These are phyloP conservation scores for Melanophora roralis DNA, from an alignment of 2,888 invertebrate genomes.

Conservation along the genomic window DNA sequence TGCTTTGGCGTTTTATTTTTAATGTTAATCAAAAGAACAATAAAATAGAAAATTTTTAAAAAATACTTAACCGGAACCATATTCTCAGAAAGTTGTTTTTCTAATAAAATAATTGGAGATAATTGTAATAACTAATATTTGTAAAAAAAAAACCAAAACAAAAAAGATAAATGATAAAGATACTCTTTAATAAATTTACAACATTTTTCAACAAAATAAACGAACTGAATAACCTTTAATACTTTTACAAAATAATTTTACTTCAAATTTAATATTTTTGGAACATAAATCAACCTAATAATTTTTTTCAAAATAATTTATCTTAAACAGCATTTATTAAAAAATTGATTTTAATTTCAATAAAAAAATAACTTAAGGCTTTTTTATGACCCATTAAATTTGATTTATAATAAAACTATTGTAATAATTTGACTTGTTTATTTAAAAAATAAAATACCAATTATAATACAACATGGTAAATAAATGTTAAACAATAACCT, in stretches of 20 bases:
- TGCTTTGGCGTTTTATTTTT: no score
- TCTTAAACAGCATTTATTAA: neutral
- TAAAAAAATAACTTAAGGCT: neutral
- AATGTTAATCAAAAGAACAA: slow-evolving; percentile 6
- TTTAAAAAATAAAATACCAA: slow-evolving; percentile 6
- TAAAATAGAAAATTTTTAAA: slow-evolving; percentile 5
- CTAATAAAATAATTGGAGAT: slow-evolving; percentile 2
- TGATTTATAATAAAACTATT: neutral
- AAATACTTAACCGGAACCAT: slow-evolving; percentile 25
- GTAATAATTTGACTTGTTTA: neutral
- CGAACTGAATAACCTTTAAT: neutral
- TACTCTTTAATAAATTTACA: neutral
- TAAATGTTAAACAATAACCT: slow-evolving; percentile 26
- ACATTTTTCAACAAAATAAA: neutral
- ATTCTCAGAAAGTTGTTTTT: neutral
- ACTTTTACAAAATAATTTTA: neutral
- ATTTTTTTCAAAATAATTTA: neutral
- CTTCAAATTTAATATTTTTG: no score
- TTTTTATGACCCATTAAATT: neutral
- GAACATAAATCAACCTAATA: no score
- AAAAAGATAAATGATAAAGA: slow-evolving; percentile 3
- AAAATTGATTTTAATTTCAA: neutral
- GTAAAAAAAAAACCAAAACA: neutral
- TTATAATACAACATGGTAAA: neutral
- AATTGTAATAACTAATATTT: slow-evolving; percentile 35